Evolutionary conservation across 2,113 vertebrate species (phyloP), one percentile per base, ranked within the genome.

Genomic region (Mionectes macconnelli): DNA sequence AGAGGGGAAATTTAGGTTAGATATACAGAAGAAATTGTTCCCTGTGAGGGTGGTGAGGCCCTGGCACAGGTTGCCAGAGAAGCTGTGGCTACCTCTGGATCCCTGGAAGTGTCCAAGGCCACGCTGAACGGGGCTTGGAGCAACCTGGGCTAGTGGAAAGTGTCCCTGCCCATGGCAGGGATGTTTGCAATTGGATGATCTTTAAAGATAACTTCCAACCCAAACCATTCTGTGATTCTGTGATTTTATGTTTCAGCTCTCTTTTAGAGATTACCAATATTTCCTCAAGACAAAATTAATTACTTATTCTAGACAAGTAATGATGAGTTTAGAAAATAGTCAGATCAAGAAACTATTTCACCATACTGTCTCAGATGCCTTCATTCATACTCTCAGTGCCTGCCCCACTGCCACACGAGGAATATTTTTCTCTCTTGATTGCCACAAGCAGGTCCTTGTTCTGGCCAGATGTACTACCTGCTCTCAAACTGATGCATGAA

Each of bases 21-120:
- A 53, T 62, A 30, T 50, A 20, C 23, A 27, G 37, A 73, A 33
- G 18, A 31, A 50, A 49, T 44, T 42, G 5, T 37, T 42, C 30
- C 30, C 11, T 31, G 4, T 13, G 31, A 56, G 25, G 9, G 6
- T 66, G 25, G 9, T 3, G 14, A 50, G 25, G 6, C 14, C 16
- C 25, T 19, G 31, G 27, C 37, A 52, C 37, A 37, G 4, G 2
- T 0, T 44, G 3, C 4, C 59, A 44, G 12, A 39, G 31, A 1
- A 81, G 8, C 44, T 44, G 37, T 40, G 62, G 3, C 45, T 89
- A 23, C 7, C 33, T 6, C 9, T n/a, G n/a, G n/a, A 22, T n/a
- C n/a, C 20, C 37, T 75, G 53, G 5, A 4, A 39, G 9, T n/a
- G 3, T 47, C 7, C 53, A 30, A 25, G 13, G 6, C 7, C 33